Conservation (phyloP, 1,140 invertebrate species). For the Leptinotarsa undecemlineata region DNA sequence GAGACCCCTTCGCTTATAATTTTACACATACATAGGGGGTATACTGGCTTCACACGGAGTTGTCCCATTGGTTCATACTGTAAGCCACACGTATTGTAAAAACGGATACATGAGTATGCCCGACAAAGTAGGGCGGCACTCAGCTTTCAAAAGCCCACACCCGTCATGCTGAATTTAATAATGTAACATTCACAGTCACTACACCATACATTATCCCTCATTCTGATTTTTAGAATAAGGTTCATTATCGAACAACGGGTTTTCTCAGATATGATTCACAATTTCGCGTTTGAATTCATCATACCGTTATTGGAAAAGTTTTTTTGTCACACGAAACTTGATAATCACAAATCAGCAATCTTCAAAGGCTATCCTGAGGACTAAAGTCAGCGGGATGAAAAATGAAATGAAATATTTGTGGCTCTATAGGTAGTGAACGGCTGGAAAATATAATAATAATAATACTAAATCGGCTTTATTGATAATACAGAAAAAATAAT, state of each 20-base stretch:
- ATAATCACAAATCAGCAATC: too few relatives aligned
- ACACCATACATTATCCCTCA: constrained; percentile 2
- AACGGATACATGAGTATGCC: not conserved
- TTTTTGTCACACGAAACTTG: too few relatives aligned
- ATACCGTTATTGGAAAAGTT: too few relatives aligned
- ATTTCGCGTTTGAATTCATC: too few relatives aligned
- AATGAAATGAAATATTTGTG: too few relatives aligned
- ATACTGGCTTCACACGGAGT: not conserved
- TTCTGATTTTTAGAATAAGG: not conserved
- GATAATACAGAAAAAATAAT: too few relatives aligned
- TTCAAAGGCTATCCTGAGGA: too few relatives aligned
- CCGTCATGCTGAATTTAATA: constrained; percentile 2
- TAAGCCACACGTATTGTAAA: not conserved
- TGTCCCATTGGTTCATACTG: not conserved
- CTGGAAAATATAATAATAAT: too few relatives aligned
- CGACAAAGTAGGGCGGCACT: constrained; percentile 7
- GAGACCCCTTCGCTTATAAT: not conserved
- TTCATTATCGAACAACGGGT: not conserved
- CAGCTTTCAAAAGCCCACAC: not conserved
- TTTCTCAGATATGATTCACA: too few relatives aligned
- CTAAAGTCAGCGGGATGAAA: too few relatives aligned
- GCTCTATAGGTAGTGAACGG: too few relatives aligned
- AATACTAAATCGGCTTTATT: too few relatives aligned
- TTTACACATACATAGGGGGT: not conserved
- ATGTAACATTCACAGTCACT: not conserved